These are phyloP conservation scores for Drosophila tani DNA, from an alignment of 1,140 invertebrate species.

Conservation along the genomic window DNA sequence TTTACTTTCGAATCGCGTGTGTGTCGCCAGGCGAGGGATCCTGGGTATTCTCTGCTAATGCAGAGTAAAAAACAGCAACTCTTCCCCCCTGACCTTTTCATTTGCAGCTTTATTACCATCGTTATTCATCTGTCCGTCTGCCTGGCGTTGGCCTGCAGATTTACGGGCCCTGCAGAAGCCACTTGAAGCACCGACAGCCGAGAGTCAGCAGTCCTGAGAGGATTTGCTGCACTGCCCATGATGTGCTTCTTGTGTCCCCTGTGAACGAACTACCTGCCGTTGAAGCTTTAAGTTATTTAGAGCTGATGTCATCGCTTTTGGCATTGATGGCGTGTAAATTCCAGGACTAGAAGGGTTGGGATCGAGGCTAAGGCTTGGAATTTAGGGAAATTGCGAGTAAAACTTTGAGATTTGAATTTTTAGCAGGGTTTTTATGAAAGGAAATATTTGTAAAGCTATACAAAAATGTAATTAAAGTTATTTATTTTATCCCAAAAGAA, in stretches of 20 bases:
- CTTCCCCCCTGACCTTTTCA: slow-evolving; percentile 28
- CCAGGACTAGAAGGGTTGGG: too few relatives aligned
- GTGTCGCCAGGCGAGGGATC: slow-evolving; percentile 11
- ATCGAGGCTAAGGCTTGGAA: background rate
- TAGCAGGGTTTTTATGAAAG: background rate
- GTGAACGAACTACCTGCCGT: background rate
- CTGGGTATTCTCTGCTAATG: slow-evolving; percentile 26
- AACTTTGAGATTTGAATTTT: background rate
- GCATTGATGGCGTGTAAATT: slow-evolving; percentile 18
- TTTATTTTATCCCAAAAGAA: too few relatives aligned
- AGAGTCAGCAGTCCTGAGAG: slow-evolving; percentile 24
- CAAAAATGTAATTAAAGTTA: background rate
- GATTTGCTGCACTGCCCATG: slow-evolving; percentile 39
- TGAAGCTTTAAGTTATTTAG: slow-evolving; percentile 44
- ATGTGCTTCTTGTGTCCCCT: slow-evolving; percentile 13
- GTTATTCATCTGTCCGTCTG: slow-evolving; percentile 60
- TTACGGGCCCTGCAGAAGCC: slow-evolving; percentile 41
- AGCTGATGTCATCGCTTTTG: slow-evolving; percentile 25
- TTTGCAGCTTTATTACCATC: slow-evolving; percentile 66
- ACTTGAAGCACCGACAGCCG: slow-evolving; percentile 30
- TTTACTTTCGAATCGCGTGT: slow-evolving; percentile 20
- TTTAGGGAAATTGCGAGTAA: background rate
- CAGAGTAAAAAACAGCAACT: slow-evolving; percentile 38
- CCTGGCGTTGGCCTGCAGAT: slow-evolving; percentile 33
- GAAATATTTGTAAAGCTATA: background rate